A percentile compares a stretch with the other conserved stretches of the same genome.
These are phyloP conservation scores for Syngnathus acus DNA, from an alignment of 2,797 vertebrate species.

Conservation along the genomic window DNA sequence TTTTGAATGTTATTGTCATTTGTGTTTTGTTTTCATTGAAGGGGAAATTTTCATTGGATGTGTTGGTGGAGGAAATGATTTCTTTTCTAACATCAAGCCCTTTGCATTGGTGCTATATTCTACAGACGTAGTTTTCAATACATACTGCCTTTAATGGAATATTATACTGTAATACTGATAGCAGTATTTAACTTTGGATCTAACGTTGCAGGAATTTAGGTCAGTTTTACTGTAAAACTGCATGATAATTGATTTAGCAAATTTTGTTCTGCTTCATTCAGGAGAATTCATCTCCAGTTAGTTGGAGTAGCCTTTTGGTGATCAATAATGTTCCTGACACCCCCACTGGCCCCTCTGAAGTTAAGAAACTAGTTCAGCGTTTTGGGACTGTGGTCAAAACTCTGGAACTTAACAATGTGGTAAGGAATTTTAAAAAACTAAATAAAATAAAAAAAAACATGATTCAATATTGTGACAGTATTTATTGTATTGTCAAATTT, in stretches of 20 bases:
- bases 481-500: no score
- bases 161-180: not conserved
- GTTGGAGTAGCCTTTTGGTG: conserved; percentile 66
- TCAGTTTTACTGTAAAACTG: not conserved
- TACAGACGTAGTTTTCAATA: no score
- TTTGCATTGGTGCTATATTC: no score
- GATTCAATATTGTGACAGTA: not conserved
- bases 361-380: conserved; percentile 75
- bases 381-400: conserved; percentile 66
- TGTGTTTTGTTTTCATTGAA: no score
- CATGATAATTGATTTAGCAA: not conserved
- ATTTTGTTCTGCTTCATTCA: conserved; percentile 12
- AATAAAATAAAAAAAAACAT: not conserved
- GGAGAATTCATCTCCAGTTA: conserved; percentile 18
- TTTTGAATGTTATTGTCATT: no score
- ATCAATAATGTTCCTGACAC: conserved; percentile 76
- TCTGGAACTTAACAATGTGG: conserved; percentile 49
- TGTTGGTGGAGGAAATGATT: no score
- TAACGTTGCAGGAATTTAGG: not conserved
- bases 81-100: no score
- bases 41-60: no score
- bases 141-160: not conserved
- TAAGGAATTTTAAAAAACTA: conserved; percentile 14
- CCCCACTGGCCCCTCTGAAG: conserved; percentile 63
- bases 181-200: not conserved